phyloP scores from a whole-genome alignment of 2,888 invertebrate species.

The Gortyna flavago region DNA sequence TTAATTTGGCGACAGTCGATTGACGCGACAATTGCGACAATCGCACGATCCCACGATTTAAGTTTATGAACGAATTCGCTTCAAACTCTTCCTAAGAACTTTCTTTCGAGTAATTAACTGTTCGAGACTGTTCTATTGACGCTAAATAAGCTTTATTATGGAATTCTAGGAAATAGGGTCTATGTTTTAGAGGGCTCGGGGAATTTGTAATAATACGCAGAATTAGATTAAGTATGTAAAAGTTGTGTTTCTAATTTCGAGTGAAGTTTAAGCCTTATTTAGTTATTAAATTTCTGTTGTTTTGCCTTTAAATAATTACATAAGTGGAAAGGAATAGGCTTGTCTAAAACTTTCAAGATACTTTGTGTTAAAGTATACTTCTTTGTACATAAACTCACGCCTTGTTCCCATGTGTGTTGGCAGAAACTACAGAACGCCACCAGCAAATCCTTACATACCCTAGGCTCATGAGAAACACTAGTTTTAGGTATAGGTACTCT shows the following conservation, averaged over 20 bases:
- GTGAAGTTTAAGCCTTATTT: slow-evolving; percentile 19
- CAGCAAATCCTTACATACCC: background rate
- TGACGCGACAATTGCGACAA: slow-evolving; percentile 56
- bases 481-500: background rate
- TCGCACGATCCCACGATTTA: slow-evolving; percentile 48
- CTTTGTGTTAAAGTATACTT: no score
- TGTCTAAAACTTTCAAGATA: background rate
- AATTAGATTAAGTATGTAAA: slow-evolving; percentile 36
- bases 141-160: slow-evolving; percentile 42
- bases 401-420: background rate
- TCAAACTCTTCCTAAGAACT: slow-evolving; percentile 51
- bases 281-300: slow-evolving; percentile 1
- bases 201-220: slow-evolving; percentile 40
- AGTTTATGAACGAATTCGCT: slow-evolving; percentile 50
- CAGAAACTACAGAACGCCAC: background rate
- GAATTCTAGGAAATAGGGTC: slow-evolving; percentile 32
- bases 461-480: background rate
- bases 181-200: slow-evolving; percentile 15
- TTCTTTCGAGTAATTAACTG: slow-evolving; percentile 56
- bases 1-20: slow-evolving; percentile 64
- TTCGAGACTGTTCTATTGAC: slow-evolving; percentile 31
- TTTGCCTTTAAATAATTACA: background rate
- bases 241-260: slow-evolving; percentile 39
- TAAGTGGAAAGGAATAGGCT: no score
- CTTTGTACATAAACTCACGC: background rate